Evolutionary conservation across 2,113 vertebrate genomes (phyloP).

Genomic region (Corythoichthys intestinalis): DNA sequence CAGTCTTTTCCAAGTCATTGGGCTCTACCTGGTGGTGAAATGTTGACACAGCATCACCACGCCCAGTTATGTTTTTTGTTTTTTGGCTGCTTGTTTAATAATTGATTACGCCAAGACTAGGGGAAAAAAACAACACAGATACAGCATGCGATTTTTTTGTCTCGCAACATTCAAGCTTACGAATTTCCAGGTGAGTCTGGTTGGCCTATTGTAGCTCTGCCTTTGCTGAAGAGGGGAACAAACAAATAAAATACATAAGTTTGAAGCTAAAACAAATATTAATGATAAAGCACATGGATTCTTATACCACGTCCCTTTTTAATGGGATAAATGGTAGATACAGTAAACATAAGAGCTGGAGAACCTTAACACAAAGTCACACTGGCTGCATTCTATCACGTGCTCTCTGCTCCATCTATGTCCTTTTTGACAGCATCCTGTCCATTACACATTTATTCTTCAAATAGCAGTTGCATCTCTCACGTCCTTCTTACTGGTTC

Average conservation of each 20-base stretch:
- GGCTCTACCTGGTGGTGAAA: constrained; percentile 46
- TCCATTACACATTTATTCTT: background rate
- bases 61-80: constrained; percentile 15
- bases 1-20: constrained; percentile 4
- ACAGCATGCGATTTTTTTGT: background rate
- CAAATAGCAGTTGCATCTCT: background rate
- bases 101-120: background rate
- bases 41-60: constrained; percentile 38
- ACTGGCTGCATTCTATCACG: background rate
- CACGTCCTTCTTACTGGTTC: background rate
- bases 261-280: background rate
- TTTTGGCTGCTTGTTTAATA: background rate
- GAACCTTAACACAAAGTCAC: background rate
- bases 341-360: background rate
- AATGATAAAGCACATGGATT: background rate
- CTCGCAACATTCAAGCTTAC: background rate
- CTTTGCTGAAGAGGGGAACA: background rate
- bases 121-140: background rate
- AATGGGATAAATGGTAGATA: background rate
- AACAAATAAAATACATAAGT: background rate
- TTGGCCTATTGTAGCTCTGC: background rate
- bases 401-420: background rate
- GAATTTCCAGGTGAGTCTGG: background rate
- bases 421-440: background rate
- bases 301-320: background rate